A percentile compares a stretch with the other conserved stretches of the same genome.
Evolutionary conservation across 1,140 invertebrate genomes (phyloP).

Genomic region (Diuraphis noxia): DNA sequence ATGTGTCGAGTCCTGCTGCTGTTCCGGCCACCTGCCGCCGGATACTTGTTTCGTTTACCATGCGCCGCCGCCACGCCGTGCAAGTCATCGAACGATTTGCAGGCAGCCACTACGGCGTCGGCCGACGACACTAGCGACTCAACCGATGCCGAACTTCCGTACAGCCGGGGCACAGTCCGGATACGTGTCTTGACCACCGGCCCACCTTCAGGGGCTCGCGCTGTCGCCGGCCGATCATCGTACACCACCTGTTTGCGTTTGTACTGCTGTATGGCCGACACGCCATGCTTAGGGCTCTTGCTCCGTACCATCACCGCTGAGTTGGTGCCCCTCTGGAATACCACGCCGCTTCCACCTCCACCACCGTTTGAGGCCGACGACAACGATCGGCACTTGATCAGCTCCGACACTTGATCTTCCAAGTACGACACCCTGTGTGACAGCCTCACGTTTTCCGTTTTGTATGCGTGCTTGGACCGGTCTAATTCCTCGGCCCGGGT

Average conservation of each 20-base stretch:
- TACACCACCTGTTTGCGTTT: slow-evolving; percentile 29
- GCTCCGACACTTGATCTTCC: slow-evolving; percentile 80
- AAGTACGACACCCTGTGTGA: slow-evolving; percentile 86
- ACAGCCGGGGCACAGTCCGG: slow-evolving; percentile 21
- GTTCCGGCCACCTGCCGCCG: slow-evolving; percentile 23
- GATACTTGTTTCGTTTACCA: neutral
- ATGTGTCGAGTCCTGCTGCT: slow-evolving; percentile 57
- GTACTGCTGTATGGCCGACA: slow-evolving; percentile 45
- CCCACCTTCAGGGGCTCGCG: neutral
- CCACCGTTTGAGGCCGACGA: neutral
- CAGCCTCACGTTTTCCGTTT: slow-evolving; percentile 79
- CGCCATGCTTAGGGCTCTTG: slow-evolving; percentile 51
- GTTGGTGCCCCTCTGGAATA: slow-evolving; percentile 34
- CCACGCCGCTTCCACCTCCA: neutral
- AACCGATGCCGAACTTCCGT: slow-evolving; percentile 34
- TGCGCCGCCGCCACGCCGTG: neutral
- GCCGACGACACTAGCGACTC: slow-evolving; percentile 20
- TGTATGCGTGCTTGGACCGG: slow-evolving; percentile 65
- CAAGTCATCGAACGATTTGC: slow-evolving; percentile 20
- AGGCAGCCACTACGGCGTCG: neutral
- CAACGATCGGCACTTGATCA: slow-evolving; percentile 60
- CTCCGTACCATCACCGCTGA: slow-evolving; percentile 38
- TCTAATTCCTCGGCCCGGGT: slow-evolving; percentile 68
- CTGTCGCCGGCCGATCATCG: neutral
- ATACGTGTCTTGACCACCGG: slow-evolving; percentile 34